phyloP scores from a whole-genome alignment of 1,140 invertebrate genomes.

The Tetragnatha versicolor region DNA sequence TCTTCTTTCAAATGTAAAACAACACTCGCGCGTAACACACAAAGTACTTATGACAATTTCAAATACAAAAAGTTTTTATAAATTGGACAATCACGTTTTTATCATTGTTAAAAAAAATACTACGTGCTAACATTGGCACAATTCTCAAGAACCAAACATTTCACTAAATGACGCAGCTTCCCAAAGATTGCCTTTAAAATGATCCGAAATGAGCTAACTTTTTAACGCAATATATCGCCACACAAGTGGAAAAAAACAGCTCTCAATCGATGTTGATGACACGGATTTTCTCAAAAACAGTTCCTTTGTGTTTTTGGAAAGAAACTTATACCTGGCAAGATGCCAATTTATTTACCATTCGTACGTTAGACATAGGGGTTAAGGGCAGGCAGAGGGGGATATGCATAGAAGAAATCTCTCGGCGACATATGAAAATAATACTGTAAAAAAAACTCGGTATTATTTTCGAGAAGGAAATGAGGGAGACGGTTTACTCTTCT shows the following conservation, averaged over 20 bases:
- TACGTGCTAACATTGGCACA: background rate
- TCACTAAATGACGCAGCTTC: background rate
- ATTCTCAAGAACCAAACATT: background rate
- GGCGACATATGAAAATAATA: conserved; percentile 11
- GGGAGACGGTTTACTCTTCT: conserved; percentile 13
- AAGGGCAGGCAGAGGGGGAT: background rate
- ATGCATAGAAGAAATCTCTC: conserved; percentile 31
- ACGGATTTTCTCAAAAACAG: conserved; percentile 9
- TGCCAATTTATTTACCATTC: conserved; percentile 25
- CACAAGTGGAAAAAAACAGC: background rate
- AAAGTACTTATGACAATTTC: no score
- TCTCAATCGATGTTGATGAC: background rate
- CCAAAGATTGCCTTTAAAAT: background rate
- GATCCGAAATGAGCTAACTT: background rate
- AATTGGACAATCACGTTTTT: no score
- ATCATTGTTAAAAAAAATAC: background rate
- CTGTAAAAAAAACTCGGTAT: conserved; percentile 44
- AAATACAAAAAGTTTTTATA: no score
- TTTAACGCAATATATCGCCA: background rate
- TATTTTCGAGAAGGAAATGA: conserved; percentile 35
- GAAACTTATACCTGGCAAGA: conserved; percentile 1
- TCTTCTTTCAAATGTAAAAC: no score
- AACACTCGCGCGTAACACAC: no score
- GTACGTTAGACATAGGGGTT: conserved; percentile 8
- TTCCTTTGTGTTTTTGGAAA: background rate